phyloP scores from a whole-genome alignment of 1,140 invertebrate genomes.

The Aphidius ervi region DNA sequence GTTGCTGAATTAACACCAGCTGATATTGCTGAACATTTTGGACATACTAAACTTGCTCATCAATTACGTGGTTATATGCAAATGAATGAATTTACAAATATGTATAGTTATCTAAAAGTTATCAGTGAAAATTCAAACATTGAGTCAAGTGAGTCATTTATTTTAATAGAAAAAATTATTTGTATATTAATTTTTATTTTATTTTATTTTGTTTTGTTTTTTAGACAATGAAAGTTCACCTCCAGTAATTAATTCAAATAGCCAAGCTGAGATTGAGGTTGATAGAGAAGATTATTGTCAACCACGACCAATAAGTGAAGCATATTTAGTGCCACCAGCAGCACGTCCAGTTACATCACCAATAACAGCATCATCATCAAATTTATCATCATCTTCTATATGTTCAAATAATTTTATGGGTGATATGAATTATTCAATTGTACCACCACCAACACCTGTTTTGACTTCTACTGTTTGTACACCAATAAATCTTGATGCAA shows the following conservation, averaged over 20 bases:
- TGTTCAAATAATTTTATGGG: constrained; percentile 29
- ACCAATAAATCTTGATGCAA: constrained; percentile 23
- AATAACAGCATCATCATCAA: constrained; percentile 24
- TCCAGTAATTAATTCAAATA: constrained; percentile 18
- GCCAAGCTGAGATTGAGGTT: constrained; percentile 18
- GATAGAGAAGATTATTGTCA: constrained; percentile 55
- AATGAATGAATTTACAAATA: constrained; percentile 77
- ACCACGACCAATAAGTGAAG: constrained; percentile 54
- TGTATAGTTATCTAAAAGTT: constrained; percentile 79
- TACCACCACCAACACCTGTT: constrained; percentile 43
- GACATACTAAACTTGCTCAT: constrained; percentile 65
- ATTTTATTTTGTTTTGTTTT: constrained; percentile 6
- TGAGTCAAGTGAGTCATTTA: constrained; percentile 42
- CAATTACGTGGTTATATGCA: constrained; percentile 72
- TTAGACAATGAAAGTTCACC: constrained; percentile 29
- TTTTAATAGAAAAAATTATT: constrained; percentile 11
- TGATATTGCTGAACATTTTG: constrained; percentile 72
- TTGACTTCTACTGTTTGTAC: constrained; percentile 28
- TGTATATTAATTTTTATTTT: neutral
- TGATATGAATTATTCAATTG: constrained; percentile 52
- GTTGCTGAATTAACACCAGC: constrained; percentile 72
- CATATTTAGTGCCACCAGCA: constrained; percentile 53
- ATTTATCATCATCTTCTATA: constrained; percentile 30
- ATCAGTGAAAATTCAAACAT: constrained; percentile 58
- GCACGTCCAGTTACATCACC: constrained; percentile 47